A percentile compares a stretch with the other conserved stretches of the same genome.
Evolutionary conservation across 2,113 vertebrate species (phyloP).

Genomic region (Toxotes chatareus): DNA sequence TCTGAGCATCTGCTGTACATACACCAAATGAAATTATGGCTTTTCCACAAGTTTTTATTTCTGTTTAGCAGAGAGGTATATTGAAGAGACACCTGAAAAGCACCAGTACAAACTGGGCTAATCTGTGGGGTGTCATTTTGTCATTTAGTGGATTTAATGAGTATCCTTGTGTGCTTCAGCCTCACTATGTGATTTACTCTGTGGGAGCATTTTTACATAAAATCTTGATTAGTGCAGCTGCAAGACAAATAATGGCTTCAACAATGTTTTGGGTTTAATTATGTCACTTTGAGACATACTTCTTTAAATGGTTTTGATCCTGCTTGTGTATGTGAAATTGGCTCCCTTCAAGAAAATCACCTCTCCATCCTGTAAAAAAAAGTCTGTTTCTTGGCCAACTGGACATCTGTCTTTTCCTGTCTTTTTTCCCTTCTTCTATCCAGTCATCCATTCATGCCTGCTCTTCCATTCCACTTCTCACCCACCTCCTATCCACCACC

Average conservation of each 20-base stretch:
- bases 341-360: conserved; percentile 21
- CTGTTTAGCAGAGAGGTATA: not conserved
- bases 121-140: conserved; percentile 29
- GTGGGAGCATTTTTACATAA: conserved; percentile 39
- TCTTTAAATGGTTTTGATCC: conserved; percentile 20
- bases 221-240: conserved; percentile 62
- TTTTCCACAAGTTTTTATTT: not conserved
- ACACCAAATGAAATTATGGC: not conserved
- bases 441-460: conserved; percentile 65
- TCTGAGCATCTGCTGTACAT: conserved; percentile 9
- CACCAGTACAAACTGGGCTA: not conserved
- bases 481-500: conserved; percentile 54
- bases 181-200: conserved; percentile 35
- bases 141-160: conserved; percentile 46
- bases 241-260: conserved; percentile 32
- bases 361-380: conserved; percentile 11
- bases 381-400: conserved; percentile 19
- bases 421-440: conserved; percentile 13
- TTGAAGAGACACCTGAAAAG: conserved; percentile 25
- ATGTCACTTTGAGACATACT: conserved; percentile 7
- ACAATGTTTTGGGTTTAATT: conserved; percentile 37
- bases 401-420: conserved; percentile 53
- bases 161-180: conserved; percentile 11
- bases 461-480: conserved; percentile 66
- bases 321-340: conserved; percentile 34